These are phyloP conservation scores for Poicephalus meyeri DNA, from an alignment of 2,113 vertebrate species.

Conservation along the genomic window DNA sequence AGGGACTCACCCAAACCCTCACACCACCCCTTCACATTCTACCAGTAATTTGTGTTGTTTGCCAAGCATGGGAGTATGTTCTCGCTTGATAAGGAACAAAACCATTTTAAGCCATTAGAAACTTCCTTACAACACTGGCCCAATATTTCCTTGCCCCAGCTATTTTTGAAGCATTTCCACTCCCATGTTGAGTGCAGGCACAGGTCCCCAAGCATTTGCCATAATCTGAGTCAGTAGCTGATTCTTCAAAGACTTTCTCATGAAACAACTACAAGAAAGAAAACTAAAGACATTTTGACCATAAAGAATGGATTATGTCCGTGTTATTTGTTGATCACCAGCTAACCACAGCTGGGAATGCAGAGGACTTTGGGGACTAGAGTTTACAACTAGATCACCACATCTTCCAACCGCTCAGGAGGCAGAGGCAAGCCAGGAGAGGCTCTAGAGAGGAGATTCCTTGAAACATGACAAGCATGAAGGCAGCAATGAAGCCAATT, in stretches of 20 bases:
- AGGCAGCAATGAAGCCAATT: not conserved
- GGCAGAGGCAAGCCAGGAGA: not conserved
- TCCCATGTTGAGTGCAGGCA: not conserved
- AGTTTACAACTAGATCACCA: not conserved
- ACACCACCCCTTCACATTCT: not conserved
- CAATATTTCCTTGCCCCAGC: not conserved
- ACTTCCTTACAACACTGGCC: not conserved
- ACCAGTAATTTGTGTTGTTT: not conserved
- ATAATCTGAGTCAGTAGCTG: not conserved
- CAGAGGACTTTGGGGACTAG: not conserved
- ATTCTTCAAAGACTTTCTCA: not conserved
- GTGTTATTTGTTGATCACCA: not conserved
- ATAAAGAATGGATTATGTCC: not conserved
- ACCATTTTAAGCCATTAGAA: not conserved
- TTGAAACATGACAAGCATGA: not conserved
- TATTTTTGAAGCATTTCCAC: not conserved
- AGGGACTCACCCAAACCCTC: not conserved
- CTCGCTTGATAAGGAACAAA: not conserved
- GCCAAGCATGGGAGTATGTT: not conserved
- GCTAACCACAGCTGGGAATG: not conserved
- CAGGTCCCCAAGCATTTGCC: not conserved
- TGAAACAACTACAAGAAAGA: not conserved
- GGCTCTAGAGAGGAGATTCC: not conserved
- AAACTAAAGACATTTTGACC: not conserved
- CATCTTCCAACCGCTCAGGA: not conserved